Base-by-base conservation (phyloP, 1,140 invertebrate species). In the Bombyx mandarina region DNA sequence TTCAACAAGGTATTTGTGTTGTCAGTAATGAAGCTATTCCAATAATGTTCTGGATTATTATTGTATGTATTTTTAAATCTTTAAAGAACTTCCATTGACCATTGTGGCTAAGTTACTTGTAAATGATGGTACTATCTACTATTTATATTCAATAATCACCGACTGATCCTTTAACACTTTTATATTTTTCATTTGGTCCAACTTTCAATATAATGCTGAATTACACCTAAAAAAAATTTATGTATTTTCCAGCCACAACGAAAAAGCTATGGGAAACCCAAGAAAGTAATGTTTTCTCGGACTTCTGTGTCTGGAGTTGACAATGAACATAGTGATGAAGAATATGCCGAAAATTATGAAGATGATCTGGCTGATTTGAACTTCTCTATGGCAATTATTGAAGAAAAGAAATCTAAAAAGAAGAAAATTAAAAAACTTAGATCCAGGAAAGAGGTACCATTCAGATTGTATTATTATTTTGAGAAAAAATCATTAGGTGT, bases 241-340 rank as follows among this genome's bases (percentile, higher is more conserved):
- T 35, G 4, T 35, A 35, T 58, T 12, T 78, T 77, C 35, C 70
- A 83, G 81, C 69, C 71, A 45, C 65, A 55, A 6, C 65, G 79
- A 44, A 86, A 79, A 66, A 86, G 83, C 58, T 86, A 86, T 62
- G 73, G 76, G 3, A 86, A 84, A 62, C 43, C 77, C 8, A 86
- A 83, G 56, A 86, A 79, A 56, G 83, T 83, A 6, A 65, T 71
- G 56, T 83, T 83, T 62, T 52, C 53, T 4, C 69, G 77, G 44
- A 63, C 61, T 22, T 63, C 72, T 45, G 54, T 53, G 7, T 69
- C 66, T 1, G 67, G 73, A 54, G 73, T 68, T 63, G 72, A 79
- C 18, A 62, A 53, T 9, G 57, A 59, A 8, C 54, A 47, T 2
- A 66, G 51, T 62, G 69, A 65, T 48, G 10, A 44, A 8, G 26